Percentiles rank a stretch among this genome's conserved stretches.
These are phyloP conservation scores for Chrysomallon squamiferum DNA, from an alignment of 1,140 invertebrate species.

Conservation along the genomic window DNA sequence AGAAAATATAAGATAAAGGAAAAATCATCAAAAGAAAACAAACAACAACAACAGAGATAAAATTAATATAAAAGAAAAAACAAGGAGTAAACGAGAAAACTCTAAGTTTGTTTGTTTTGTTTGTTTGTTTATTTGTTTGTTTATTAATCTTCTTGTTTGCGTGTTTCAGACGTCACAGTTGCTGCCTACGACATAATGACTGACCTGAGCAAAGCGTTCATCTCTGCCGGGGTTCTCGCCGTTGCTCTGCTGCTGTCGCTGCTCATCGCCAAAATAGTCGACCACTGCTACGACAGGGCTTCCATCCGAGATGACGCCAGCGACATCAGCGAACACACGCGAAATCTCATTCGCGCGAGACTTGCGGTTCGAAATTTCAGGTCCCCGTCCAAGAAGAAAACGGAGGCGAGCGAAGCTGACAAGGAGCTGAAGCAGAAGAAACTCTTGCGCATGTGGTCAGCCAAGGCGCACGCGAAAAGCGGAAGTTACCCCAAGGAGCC, in stretches of 20 bases:
- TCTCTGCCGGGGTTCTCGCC: slow-evolving; percentile 22
- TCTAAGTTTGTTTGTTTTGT: too few relatives aligned
- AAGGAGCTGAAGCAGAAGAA: background rate
- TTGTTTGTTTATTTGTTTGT: too few relatives aligned
- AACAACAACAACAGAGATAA: too few relatives aligned
- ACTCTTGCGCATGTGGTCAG: background rate
- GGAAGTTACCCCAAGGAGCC: too few relatives aligned
- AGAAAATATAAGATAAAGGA: too few relatives aligned
- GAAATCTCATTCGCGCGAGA: slow-evolving; percentile 31
- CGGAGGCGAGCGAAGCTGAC: background rate
- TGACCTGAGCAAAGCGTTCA: slow-evolving; percentile 24
- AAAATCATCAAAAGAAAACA: too few relatives aligned
- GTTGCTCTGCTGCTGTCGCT: slow-evolving; percentile 20
- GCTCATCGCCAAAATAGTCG: slow-evolving; percentile 30
- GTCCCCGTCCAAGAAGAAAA: slow-evolving; percentile 12
- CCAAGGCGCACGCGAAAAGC: background rate
- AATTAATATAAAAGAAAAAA: too few relatives aligned
- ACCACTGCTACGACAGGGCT: slow-evolving; percentile 32
- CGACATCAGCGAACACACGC: slow-evolving; percentile 41
- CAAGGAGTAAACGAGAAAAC: too few relatives aligned
- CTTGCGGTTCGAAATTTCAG: slow-evolving; percentile 26
- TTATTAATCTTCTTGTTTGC: too few relatives aligned
- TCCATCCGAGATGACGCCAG: slow-evolving; percentile 30
- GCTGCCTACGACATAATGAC: background rate
- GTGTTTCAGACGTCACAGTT: slow-evolving; percentile 1